Percentiles rank a stretch among this genome's conserved stretches.
Conservation (phyloP, 2,888 invertebrate genomes). For the Drosophila bunnanda region DNA sequence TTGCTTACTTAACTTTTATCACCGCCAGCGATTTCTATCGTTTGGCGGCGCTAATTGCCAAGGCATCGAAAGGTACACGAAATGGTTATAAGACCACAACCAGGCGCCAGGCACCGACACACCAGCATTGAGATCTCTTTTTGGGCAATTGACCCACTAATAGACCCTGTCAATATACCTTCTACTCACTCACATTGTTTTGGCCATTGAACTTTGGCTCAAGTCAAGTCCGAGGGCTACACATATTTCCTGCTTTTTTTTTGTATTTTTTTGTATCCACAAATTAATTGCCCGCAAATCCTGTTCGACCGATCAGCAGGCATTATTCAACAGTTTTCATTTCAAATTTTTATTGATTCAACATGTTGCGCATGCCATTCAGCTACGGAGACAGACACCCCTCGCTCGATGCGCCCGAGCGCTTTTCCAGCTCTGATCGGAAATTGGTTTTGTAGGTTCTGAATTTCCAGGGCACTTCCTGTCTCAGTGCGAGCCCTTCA, state of each 20-base stretch:
- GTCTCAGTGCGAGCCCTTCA: conserved; percentile 20
- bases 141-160: conserved; percentile 76
- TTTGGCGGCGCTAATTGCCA: conserved; percentile 70
- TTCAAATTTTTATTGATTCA: conserved; percentile 76
- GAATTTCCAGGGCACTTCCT: conserved; percentile 71
- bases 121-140: conserved; percentile 44
- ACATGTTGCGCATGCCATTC: conserved; percentile 77
- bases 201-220: conserved; percentile 69
- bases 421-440: conserved; percentile 69
- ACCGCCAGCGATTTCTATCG: conserved; percentile 59
- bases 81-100: conserved; percentile 15
- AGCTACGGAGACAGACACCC: not conserved
- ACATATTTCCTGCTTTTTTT: conserved; percentile 68
- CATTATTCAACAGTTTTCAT: conserved; percentile 79
- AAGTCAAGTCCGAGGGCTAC: not conserved
- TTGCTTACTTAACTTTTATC: conserved; percentile 82
- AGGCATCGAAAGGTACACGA: conserved; percentile 64
- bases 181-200: not conserved
- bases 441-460: conserved; percentile 77
- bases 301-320: conserved; percentile 61
- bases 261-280: conserved; percentile 55
- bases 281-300: conserved; percentile 84
- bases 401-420: conserved; percentile 16
- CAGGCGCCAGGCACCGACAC: conserved; percentile 38
- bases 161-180: conserved; percentile 72